A percentile compares a stretch with the other conserved stretches of the same genome.
phyloP scores from a whole-genome alignment of 2,113 vertebrate species.

The Saccopteryx leptura region DNA sequence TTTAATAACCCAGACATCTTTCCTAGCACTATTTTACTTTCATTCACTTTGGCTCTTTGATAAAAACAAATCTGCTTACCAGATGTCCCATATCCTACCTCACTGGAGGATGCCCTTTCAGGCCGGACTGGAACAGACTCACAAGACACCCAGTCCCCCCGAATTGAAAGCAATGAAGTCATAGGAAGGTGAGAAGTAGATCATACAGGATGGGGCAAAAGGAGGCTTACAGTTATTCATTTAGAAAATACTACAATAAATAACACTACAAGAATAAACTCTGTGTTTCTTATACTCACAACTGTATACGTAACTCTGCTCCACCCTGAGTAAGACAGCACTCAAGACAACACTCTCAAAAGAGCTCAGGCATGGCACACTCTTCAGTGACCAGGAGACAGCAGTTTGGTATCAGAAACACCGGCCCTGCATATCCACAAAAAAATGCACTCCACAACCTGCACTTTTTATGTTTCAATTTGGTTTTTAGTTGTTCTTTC shows the following conservation, averaged over 20 bases:
- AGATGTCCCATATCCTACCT: background rate
- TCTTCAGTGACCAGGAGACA: background rate
- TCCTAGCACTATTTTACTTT: background rate
- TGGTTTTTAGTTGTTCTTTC: background rate
- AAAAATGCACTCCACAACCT: rapidly evolving
- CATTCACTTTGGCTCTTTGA: background rate
- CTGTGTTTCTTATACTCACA: too few species aligned
- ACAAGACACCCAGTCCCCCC: background rate
- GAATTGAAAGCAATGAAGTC: background rate
- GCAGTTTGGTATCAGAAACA: background rate
- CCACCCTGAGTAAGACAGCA: too few species aligned
- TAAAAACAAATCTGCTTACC: background rate
- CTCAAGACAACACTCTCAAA: background rate
- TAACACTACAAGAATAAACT: too few species aligned
- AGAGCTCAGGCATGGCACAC: background rate
- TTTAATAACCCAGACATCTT: rapidly evolving
- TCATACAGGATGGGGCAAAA: too few species aligned
- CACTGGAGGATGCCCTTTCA: background rate
- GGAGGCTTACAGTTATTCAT: too few species aligned
- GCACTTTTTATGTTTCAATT: rapidly evolving
- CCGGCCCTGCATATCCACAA: background rate
- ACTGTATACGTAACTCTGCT: too few species aligned
- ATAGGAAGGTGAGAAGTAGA: background rate
- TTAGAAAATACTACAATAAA: too few species aligned
- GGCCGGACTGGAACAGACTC: background rate